Evolutionary conservation across 2,113 vertebrate species (phyloP), one percentile per base, ranked within the genome.

Genomic region (Pituophis catenifer): DNA sequence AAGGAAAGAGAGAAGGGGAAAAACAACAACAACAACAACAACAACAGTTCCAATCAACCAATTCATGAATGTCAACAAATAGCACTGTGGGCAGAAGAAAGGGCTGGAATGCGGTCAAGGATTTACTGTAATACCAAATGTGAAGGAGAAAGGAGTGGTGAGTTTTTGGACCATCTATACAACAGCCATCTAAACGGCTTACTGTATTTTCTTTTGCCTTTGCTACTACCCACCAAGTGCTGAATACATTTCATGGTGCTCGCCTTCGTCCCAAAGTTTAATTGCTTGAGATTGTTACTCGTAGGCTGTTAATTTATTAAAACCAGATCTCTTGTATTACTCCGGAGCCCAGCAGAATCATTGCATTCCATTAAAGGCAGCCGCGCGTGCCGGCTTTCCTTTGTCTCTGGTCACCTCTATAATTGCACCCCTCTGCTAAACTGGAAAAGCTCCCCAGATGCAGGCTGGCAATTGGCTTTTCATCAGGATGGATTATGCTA

Each of bases 301-400:
- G 94, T 96, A 94, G 94, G 92, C 93, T 96, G 95, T 94, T 97
- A 96, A 97, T 97, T 96, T 97, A 96, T 96, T 97, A 96, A 96
- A 96, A 96, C 91, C 94, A 97, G 93, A 95, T 96, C 95, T 95
- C 94, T 94, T 0, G 0, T 96, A 95, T 97, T 97, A 92, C 95
- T 97, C 91, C 29, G 48, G 91, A 95, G 96, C 94, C 95, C 75
- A 59, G 58, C 96, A 97, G 94, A 97, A 97, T 96, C 97, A 96
- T 93, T 96, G 93, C 90, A 88, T 94, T 96, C 95, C 95, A 97
- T 96, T 96, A 97, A 97, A 96, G 94, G 95, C 96, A 96, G 94
- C 50, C 92, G 91, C 8, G 95, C 91, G 0, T 96, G 95, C 95
- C 94, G 2, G 1, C 91, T 94, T 94, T 94, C 93, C 95, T 96